Conservation (phyloP, 2,797 vertebrate species). For the Typhlichthys eigenmanni region DNA sequence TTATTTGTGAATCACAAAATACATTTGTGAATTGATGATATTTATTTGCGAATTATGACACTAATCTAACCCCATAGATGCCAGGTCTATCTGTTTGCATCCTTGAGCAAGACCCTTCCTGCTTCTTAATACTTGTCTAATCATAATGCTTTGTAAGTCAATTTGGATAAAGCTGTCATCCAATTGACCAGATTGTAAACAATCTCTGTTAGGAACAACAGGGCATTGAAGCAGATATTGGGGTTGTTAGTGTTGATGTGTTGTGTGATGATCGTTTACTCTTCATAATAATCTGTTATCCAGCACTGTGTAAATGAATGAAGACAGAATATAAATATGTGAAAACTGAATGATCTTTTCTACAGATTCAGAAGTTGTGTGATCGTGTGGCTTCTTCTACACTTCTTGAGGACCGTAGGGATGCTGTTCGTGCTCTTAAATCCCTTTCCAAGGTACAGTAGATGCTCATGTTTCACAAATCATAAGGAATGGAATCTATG, state of each 20-base stretch:
- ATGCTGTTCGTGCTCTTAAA: constrained; percentile 95
- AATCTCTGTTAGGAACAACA: neutral
- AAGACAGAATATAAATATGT: neutral
- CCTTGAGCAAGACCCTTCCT: neutral
- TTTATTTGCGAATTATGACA: too few species aligned
- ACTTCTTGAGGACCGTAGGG: constrained; percentile 92
- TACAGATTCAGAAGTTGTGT: constrained; percentile 96
- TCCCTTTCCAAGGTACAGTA: constrained; percentile 90
- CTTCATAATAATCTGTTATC: neutral
- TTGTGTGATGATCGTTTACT: too few species aligned
- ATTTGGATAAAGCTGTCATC: neutral
- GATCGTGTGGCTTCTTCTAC: constrained; percentile 96
- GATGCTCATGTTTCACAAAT: neutral
- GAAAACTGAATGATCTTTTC: neutral
- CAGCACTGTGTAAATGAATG: neutral
- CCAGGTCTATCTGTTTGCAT: too few species aligned
- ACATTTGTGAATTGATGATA: too few species aligned
- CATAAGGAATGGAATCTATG: neutral
- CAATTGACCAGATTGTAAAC: neutral
- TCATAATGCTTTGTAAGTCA: neutral
- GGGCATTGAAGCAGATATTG: too few species aligned
- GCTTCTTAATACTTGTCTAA: neutral
- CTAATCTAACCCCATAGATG: too few species aligned
- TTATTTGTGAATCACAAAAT: too few species aligned
- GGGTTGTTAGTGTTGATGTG: too few species aligned